Percentiles rank a stretch among this genome's conserved stretches.
phyloP scores from a whole-genome alignment of 2,113 vertebrate species.

The Actenoides hombroni region DNA sequence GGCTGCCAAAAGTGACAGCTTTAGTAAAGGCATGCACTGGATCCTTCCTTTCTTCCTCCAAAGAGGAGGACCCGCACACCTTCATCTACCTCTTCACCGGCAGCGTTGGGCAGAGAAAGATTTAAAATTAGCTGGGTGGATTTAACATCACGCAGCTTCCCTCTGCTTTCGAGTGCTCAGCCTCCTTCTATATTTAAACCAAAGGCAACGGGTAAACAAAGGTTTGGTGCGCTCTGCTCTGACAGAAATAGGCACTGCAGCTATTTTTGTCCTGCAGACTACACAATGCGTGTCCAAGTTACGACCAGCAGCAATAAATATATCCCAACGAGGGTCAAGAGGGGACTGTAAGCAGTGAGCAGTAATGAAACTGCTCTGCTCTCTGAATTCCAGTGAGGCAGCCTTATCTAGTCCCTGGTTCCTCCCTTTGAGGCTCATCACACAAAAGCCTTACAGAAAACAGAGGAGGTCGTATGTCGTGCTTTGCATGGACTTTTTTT shows the following conservation, averaged over 20 bases:
- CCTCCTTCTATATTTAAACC: slow-evolving; percentile 53
- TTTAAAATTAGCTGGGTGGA: slow-evolving; percentile 42
- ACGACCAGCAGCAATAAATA: slow-evolving; percentile 42
- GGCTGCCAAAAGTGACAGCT: not conserved
- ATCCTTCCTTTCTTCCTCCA: not conserved
- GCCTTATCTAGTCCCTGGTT: slow-evolving; percentile 1
- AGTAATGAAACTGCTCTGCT: not conserved
- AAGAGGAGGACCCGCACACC: not conserved
- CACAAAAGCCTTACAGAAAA: not conserved
- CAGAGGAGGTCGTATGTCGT: not conserved
- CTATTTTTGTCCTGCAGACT: slow-evolving; percentile 56
- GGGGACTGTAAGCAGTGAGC: not conserved
- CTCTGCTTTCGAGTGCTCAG: slow-evolving; percentile 33
- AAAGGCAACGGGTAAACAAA: slow-evolving; percentile 53
- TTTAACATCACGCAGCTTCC: slow-evolving; percentile 12
- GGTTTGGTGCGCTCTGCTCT: slow-evolving; percentile 4
- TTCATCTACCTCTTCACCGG: not conserved
- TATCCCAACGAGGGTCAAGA: slow-evolving; percentile 9
- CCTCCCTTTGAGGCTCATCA: slow-evolving; percentile 7
- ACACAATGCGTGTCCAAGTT: slow-evolving; percentile 17
- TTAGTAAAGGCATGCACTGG: not conserved
- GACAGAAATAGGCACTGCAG: slow-evolving; percentile 62
- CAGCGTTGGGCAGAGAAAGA: not conserved
- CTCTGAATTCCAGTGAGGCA: not conserved
- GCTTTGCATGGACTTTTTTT: not conserved